Evolutionary conservation across 1,140 invertebrate genomes (phyloP).

Genomic region (Ceratosolen fusciceps): DNA sequence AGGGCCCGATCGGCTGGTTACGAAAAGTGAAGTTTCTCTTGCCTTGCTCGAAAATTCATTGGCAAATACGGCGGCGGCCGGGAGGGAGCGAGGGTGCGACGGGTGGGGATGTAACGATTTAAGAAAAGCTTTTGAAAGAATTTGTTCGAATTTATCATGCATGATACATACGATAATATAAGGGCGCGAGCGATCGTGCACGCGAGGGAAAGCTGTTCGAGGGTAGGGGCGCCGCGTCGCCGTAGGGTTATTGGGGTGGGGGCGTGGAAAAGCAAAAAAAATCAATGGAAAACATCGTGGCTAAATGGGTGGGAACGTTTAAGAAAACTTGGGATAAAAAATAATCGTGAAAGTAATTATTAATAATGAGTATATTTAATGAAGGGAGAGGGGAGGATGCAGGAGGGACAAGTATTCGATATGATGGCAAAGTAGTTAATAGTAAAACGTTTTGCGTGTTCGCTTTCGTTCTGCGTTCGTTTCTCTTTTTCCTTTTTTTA

Average conservation of each 20-base stretch:
- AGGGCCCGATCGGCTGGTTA: background rate
- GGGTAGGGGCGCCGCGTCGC: too few species aligned
- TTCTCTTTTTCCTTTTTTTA: too few species aligned
- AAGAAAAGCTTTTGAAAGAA: background rate
- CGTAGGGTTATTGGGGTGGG: too few species aligned
- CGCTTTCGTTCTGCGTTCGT: background rate
- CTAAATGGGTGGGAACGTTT: too few species aligned
- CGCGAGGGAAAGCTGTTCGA: background rate
- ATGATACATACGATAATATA: too few species aligned
- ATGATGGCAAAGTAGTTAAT: slow-evolving; percentile 23
- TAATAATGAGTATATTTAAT: background rate
- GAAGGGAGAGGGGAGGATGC: background rate
- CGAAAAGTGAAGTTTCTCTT: slow-evolving; percentile 3
- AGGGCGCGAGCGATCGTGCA: too few species aligned
- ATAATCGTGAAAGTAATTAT: background rate
- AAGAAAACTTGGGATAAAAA: background rate
- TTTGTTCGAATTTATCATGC: too few species aligned
- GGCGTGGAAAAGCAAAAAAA: too few species aligned
- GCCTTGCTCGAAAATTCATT: slow-evolving; percentile 10
- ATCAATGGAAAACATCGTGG: too few species aligned
- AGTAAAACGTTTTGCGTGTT: background rate
- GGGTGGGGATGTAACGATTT: too few species aligned
- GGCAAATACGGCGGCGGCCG: background rate
- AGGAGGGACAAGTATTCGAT: background rate
- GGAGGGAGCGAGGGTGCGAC: too few species aligned